phyloP scores from a whole-genome alignment of 2,888 invertebrate species.

The Bellardia pandia region DNA sequence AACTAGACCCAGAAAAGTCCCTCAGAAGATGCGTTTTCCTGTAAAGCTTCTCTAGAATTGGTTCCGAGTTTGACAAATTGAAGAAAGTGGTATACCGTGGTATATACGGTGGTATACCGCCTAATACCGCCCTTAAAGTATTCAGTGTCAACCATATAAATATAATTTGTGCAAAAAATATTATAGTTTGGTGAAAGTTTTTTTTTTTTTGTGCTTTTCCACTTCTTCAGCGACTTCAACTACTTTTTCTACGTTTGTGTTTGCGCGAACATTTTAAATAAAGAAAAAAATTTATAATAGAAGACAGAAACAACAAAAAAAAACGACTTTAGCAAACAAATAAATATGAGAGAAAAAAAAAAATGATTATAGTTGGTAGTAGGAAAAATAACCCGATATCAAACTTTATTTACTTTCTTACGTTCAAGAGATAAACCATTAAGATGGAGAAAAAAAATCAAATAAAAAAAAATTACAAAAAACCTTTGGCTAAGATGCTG shows the following conservation, averaged over 20 bases:
- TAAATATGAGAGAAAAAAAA: conserved; percentile 39
- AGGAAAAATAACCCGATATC: conserved; percentile 61
- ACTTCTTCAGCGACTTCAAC: conserved; percentile 28
- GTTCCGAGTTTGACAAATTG: too few relatives aligned
- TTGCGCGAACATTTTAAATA: conserved; percentile 61
- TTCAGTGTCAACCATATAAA: conserved; percentile 27
- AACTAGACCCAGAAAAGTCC: too few relatives aligned
- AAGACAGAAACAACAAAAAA: conserved; percentile 19
- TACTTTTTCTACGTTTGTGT: conserved; percentile 35
- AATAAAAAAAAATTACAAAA: conserved; percentile 37
- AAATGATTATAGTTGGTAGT: conserved; percentile 39
- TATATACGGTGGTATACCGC: too few relatives aligned
- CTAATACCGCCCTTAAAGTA: conserved; percentile 11
- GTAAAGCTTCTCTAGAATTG: too few relatives aligned
- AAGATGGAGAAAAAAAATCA: conserved; percentile 21
- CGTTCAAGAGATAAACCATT: conserved; percentile 63
- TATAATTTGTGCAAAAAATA: conserved; percentile 41
- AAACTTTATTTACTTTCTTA: conserved; percentile 49
- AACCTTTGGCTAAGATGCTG: conserved; percentile 58
- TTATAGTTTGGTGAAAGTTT: conserved; percentile 70
- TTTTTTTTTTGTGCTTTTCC: conserved; percentile 47
- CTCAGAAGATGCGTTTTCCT: too few relatives aligned
- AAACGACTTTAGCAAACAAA: conserved; percentile 55
- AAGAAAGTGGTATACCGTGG: too few relatives aligned
- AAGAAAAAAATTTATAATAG: conserved; percentile 13